These are phyloP conservation scores for Drosophila varians DNA, from an alignment of 1,140 invertebrate species.

Conservation along the genomic window DNA sequence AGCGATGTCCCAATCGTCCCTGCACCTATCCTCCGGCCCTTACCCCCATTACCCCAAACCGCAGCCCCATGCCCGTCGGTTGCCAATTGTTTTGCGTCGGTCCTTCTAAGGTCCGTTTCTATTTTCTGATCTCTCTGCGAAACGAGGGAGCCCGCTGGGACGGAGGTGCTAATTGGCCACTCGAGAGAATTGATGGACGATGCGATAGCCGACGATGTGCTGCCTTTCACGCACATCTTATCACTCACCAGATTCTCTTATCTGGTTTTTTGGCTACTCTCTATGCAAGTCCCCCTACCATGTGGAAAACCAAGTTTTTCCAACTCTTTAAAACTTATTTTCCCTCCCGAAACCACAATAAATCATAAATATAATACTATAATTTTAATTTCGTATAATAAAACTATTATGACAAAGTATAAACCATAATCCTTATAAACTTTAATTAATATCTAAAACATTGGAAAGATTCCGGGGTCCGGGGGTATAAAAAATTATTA, in stretches of 20 bases:
- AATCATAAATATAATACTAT: no score
- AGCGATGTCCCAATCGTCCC: slow-evolving; percentile 37
- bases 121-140: slow-evolving; percentile 85
- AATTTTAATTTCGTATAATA: no score
- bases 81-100: slow-evolving; percentile 71
- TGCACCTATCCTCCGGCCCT: slow-evolving; percentile 5
- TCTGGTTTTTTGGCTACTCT: slow-evolving; percentile 14
- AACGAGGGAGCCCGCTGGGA: slow-evolving; percentile 33
- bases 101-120: slow-evolving; percentile 84
- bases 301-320: background rate
- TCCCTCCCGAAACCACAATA: no score
- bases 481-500: no score
- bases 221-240: slow-evolving; percentile 59
- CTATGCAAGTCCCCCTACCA: slow-evolving; percentile 1
- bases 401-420: no score
- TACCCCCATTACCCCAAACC: slow-evolving; percentile 8
- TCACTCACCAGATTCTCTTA: slow-evolving; percentile 46
- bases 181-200: slow-evolving; percentile 41
- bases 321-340: background rate
- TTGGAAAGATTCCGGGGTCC: no score
- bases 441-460: no score
- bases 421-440: no score
- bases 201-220: slow-evolving; percentile 11
- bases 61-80: background rate
- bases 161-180: slow-evolving; percentile 11